phyloP scores from a whole-genome alignment of 2,113 vertebrate genomes.

The Chlorocebus sabaeus region DNA sequence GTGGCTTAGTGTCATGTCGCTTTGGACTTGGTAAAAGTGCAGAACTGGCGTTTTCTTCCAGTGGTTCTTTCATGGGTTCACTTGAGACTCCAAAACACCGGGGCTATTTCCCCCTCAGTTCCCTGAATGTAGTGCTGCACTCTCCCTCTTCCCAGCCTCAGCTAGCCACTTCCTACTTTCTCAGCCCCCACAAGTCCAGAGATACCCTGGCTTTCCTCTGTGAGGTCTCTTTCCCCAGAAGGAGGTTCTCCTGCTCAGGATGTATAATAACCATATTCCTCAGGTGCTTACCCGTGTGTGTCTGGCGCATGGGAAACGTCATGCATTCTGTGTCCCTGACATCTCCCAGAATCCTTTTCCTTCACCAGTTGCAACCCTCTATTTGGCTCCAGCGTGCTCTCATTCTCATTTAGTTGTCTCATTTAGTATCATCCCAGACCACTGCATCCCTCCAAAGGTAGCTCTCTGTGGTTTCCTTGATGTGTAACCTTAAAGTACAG shows the following conservation, averaged over 20 bases:
- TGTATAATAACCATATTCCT: not conserved
- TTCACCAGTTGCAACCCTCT: not conserved
- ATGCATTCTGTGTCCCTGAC: not conserved
- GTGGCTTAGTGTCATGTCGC: not conserved
- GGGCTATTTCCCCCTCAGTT: not conserved
- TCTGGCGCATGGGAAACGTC: not conserved
- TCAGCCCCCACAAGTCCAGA: not conserved
- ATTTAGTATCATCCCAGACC: no score
- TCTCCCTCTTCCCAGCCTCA: rapidly evolving
- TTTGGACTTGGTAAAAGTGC: not conserved
- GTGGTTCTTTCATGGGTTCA: not conserved
- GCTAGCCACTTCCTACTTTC: not conserved
- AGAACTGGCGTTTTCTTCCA: not conserved
- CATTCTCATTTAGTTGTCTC: not conserved
- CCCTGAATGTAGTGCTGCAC: not conserved
- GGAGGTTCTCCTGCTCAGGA: not conserved
- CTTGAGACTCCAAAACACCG: not conserved
- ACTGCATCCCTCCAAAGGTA: not conserved
- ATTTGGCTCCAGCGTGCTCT: not conserved
- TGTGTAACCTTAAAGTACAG: not conserved
- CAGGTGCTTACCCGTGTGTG: not conserved
- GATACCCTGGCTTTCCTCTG: not conserved
- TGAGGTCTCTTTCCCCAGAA: not conserved
- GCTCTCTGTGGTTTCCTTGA: not conserved
- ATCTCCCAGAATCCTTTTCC: not conserved